phyloP scores from a whole-genome alignment of 2,888 invertebrate species.

The Agrochola circellaris region DNA sequence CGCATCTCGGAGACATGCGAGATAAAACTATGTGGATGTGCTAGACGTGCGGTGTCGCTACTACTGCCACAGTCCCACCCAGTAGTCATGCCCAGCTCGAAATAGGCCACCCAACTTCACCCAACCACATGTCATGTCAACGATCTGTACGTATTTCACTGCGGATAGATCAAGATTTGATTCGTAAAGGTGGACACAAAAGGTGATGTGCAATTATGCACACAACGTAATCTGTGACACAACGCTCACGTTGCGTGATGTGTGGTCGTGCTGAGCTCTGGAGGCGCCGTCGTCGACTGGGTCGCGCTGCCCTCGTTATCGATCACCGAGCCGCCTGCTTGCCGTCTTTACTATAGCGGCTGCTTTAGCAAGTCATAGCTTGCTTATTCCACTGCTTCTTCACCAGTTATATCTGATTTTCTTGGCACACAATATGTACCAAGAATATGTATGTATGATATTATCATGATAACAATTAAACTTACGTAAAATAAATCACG shows the following conservation, averaged over 20 bases:
- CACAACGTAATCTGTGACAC: neutral
- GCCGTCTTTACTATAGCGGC: neutral
- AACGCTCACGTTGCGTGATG: neutral
- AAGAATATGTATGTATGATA: too few species aligned
- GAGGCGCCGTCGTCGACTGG: neutral
- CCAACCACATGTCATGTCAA: neutral
- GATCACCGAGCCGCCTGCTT: neutral
- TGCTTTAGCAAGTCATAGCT: neutral
- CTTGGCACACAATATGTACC: too few species aligned
- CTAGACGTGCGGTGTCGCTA: neutral
- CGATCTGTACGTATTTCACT: neutral
- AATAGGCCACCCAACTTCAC: neutral
- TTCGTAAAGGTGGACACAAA: neutral
- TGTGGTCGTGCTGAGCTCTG: neutral
- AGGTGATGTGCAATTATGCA: neutral
- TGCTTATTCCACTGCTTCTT: neutral
- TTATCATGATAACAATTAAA: neutral
- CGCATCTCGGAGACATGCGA: slow-evolving; percentile 17
- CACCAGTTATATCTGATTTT: too few species aligned
- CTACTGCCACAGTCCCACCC: neutral
- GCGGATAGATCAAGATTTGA: neutral
- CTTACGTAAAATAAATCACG: slow-evolving; percentile 7
- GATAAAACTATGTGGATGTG: slow-evolving; percentile 2
- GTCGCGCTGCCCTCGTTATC: neutral
- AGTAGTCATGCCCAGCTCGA: neutral